Evolutionary conservation across 2,797 vertebrate genomes (phyloP).

Genomic region (Telmatherina bonti): DNA sequence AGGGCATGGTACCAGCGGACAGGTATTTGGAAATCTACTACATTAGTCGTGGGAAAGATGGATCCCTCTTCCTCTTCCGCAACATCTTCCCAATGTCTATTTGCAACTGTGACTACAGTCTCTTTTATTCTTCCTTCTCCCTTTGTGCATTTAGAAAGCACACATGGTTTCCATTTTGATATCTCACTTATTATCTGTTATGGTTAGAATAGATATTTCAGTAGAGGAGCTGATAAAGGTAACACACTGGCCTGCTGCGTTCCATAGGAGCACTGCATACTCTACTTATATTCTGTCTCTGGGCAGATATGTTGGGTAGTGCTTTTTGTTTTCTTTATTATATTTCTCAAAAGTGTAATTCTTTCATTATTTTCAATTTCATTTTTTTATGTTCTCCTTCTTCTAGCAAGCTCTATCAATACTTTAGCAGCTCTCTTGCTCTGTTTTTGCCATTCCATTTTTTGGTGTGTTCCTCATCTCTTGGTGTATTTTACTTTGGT

Average conservation of each 20-base stretch:
- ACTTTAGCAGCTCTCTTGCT: slow-evolving; percentile 31
- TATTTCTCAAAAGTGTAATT: neutral
- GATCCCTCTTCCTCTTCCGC: no score
- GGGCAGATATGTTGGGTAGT: neutral
- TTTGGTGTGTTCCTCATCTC: slow-evolving; percentile 33
- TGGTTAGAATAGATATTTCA: no score
- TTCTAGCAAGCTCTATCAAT: slow-evolving; percentile 37
- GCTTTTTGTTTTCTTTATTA: slow-evolving; percentile 13
- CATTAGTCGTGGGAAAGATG: no score
- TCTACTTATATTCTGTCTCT: neutral
- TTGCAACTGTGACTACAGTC: neutral
- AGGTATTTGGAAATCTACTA: neutral
- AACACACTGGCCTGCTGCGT: no score
- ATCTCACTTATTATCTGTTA: no score
- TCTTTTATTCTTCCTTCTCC: neutral
- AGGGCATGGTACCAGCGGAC: no score
- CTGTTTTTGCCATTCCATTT: slow-evolving; percentile 41
- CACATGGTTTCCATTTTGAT: neutral
- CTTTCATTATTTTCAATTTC: slow-evolving; percentile 24
- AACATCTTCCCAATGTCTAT: neutral
- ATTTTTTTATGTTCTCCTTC: no score
- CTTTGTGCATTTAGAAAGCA: neutral
- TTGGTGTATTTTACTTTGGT: slow-evolving; percentile 36
- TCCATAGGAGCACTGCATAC: no score
- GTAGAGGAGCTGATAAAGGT: no score